Conservation (phyloP, 2,888 invertebrate genomes). For the Trichacis sp. region DNA sequence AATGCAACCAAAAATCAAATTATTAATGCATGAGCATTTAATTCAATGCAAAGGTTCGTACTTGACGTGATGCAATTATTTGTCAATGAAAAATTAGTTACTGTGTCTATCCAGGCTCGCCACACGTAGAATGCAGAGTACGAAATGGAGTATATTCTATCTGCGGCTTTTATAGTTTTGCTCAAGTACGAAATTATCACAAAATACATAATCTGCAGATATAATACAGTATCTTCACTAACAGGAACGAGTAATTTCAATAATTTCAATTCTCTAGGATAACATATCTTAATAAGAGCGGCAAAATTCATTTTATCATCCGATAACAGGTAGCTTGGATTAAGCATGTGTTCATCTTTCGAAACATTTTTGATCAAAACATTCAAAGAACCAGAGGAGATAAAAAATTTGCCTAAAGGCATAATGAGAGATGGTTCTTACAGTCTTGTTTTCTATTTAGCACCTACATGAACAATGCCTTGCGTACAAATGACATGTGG, state of each 20-base stretch:
- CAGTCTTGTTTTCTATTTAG: constrained; percentile 47
- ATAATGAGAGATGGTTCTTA: constrained; percentile 38
- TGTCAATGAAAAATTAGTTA: constrained; percentile 30
- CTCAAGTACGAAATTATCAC: constrained; percentile 32
- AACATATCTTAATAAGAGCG: constrained; percentile 45
- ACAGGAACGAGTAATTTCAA: constrained; percentile 38
- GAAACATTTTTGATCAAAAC: constrained; percentile 21
- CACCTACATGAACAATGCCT: constrained; percentile 31
- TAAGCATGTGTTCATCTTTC: constrained; percentile 46
- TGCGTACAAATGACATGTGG: too few relatives aligned
- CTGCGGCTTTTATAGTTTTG: constrained; percentile 19
- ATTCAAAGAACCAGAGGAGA: too few relatives aligned
- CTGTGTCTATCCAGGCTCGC: constrained; percentile 41
- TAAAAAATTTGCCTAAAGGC: too few relatives aligned
- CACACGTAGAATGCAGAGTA: constrained; percentile 43
- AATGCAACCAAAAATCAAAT: constrained; percentile 7
- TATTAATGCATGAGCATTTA: too few relatives aligned
- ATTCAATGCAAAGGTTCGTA: too few relatives aligned
- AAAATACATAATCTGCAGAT: constrained; percentile 43
- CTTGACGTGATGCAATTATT: constrained; percentile 43
- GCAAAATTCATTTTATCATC: constrained; percentile 50
- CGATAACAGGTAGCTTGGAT: constrained; percentile 24
- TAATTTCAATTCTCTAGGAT: constrained; percentile 35
- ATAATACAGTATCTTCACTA: constrained; percentile 45
- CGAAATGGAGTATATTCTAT: constrained; percentile 43